Percentiles rank a stretch among this genome's conserved stretches.
Conservation (phyloP, 2,797 vertebrate species). For the Diglossa cyanea region DNA sequence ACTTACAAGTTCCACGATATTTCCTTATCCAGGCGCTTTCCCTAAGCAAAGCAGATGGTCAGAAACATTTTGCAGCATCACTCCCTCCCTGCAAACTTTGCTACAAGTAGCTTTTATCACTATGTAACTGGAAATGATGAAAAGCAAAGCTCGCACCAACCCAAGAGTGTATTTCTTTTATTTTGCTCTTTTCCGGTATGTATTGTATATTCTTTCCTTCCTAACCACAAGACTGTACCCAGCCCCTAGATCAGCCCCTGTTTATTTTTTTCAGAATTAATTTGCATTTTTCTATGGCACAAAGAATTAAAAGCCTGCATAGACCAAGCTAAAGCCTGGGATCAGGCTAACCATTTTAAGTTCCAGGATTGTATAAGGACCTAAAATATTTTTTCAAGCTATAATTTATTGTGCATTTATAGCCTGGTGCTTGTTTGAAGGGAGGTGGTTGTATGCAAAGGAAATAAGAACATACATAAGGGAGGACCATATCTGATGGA, state of each 20-base stretch:
- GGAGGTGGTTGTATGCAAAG: background rate
- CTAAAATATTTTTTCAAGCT: background rate
- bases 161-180: background rate
- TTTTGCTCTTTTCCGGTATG: background rate
- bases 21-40: background rate
- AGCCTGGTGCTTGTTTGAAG: background rate
- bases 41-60: background rate
- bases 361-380: background rate
- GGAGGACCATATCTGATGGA: background rate
- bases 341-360: background rate
- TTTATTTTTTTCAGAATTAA: background rate
- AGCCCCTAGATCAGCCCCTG: rapidly evolving
- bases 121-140: background rate
- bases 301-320: background rate
- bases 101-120: background rate
- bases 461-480: background rate
- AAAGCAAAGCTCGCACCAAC: background rate
- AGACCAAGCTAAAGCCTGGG: background rate
- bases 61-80: background rate
- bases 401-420: background rate
- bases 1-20: background rate
- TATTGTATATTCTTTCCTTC: background rate
- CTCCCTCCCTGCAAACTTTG: background rate
- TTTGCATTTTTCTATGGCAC: background rate
- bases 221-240: background rate